phyloP scores from a whole-genome alignment of 2,797 vertebrate genomes.

The Cynopterus sphinx region DNA sequence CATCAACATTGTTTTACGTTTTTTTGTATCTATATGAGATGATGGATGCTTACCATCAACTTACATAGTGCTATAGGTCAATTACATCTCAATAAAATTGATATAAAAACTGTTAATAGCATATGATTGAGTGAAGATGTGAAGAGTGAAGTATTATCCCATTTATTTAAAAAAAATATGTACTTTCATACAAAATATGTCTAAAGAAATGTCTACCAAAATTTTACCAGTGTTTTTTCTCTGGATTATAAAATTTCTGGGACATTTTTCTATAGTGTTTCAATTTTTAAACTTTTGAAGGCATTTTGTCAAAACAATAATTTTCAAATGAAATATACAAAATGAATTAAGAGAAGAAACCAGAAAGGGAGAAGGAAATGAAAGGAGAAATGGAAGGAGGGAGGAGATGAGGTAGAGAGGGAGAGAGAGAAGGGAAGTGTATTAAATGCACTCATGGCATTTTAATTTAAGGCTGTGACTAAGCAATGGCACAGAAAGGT shows the following conservation, averaged over 20 bases:
- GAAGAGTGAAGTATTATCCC: not conserved
- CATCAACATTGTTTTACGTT: not conserved
- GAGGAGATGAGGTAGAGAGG: not conserved
- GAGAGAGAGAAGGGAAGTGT: rapidly evolving
- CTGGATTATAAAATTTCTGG: not conserved
- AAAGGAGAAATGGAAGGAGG: not conserved
- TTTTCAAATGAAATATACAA: not conserved
- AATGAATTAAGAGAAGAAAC: not conserved
- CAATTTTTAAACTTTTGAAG: not conserved
- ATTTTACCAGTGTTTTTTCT: not conserved
- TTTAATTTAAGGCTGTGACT: not conserved
- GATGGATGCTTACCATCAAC: not conserved
- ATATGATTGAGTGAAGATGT: not conserved
- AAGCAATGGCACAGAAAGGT: not conserved
- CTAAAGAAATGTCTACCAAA: not conserved
- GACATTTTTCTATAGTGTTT: not conserved
- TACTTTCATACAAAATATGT: not conserved
- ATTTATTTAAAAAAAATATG: not conserved
- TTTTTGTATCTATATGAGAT: not conserved
- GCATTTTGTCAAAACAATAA: not conserved
- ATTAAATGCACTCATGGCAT: not conserved
- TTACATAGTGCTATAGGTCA: not conserved
- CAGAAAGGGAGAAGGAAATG: not conserved
- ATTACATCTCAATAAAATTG: not conserved
- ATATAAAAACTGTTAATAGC: not conserved